A percentile compares a stretch with the other conserved stretches of the same genome.
Evolutionary conservation across 2,113 vertebrate genomes (phyloP).

Genomic region (Corythornis vintsioides): DNA sequence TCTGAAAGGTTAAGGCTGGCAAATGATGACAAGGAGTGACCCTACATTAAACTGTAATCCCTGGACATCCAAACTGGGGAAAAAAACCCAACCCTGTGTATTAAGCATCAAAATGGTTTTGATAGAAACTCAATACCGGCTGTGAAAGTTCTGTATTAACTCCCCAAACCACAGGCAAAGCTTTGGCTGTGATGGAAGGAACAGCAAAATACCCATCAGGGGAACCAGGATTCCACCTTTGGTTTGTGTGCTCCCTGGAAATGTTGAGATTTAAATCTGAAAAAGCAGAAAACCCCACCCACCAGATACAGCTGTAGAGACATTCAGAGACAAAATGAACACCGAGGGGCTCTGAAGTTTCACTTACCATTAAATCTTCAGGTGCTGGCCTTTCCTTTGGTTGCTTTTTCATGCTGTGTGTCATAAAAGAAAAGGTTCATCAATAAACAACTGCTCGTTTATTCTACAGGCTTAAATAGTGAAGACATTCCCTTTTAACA

Average conservation of each 20-base stretch:
- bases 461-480: neutral
- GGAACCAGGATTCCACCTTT: neutral
- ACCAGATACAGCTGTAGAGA: neutral
- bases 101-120: neutral
- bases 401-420: slow-evolving; percentile 89
- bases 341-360: neutral
- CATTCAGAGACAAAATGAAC: neutral
- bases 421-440: neutral
- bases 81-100: neutral
- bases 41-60: slow-evolving; percentile 6
- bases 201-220: neutral
- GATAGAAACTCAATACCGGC: neutral
- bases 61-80: neutral
- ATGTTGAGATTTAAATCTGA: neutral
- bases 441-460: neutral
- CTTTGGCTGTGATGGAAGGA: neutral
- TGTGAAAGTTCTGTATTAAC: neutral
- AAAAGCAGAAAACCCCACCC: neutral
- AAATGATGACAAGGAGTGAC: neutral
- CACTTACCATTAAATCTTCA: slow-evolving; percentile 95
- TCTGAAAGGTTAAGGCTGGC: slow-evolving; percentile 1
- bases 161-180: neutral
- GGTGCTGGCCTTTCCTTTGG: slow-evolving; percentile 96
- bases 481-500: neutral
- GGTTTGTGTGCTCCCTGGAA: neutral